Evolutionary conservation across 2,797 vertebrate species (phyloP).

Genomic region (Falco columbarius): DNA sequence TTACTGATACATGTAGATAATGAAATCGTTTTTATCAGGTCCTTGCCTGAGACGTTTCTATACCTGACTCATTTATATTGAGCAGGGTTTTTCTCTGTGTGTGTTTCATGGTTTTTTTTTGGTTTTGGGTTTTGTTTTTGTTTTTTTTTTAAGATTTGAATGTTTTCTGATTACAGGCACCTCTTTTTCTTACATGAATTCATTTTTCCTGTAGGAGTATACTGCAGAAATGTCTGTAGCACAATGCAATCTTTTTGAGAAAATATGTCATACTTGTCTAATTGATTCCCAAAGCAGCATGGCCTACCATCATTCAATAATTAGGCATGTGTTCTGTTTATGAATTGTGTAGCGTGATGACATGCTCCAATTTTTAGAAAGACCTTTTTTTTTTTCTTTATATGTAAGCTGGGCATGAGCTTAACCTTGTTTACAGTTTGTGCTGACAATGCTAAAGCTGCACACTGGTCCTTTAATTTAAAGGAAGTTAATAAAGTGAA

Average conservation of each 20-base stretch:
- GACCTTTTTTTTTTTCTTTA: not conserved
- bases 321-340: not conserved
- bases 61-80: slow-evolving; percentile 6
- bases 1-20: slow-evolving; percentile 11
- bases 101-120: too few relatives aligned
- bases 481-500: slow-evolving; percentile 71
- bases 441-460: slow-evolving; percentile 58
- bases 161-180: not conserved
- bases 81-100: not conserved
- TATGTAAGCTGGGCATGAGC: not conserved
- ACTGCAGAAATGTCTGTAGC: not conserved
- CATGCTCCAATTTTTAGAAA: not conserved
- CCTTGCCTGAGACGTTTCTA: slow-evolving; percentile 3
- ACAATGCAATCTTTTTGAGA: not conserved
- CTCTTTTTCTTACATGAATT: not conserved
- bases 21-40: slow-evolving; percentile 11
- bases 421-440: slow-evolving; percentile 54
- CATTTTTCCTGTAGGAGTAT: not conserved
- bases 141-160: not conserved
- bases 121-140: not conserved
- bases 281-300: not conserved
- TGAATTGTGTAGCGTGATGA: not conserved
- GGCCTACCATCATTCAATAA: not conserved
- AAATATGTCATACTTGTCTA: slow-evolving; percentile 24
- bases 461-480: slow-evolving; percentile 59